Evolutionary conservation across 2,797 vertebrate genomes (phyloP).

Genomic region (Galagoides demidoff): DNA sequence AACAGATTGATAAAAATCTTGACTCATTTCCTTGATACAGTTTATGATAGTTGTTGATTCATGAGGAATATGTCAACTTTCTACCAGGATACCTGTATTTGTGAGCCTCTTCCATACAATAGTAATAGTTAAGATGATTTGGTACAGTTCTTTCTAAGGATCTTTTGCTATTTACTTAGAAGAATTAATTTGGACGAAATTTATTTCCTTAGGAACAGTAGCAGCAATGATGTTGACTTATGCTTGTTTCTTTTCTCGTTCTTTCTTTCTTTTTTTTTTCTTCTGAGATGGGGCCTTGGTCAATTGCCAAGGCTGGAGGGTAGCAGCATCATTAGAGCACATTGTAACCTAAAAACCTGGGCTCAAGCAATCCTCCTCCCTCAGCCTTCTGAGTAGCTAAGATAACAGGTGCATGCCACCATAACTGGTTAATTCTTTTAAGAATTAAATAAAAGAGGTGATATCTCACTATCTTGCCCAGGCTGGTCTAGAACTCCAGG

Average conservation of each 20-base stretch:
- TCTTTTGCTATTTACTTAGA: slow-evolving; percentile 24
- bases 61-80: background rate
- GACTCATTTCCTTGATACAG: background rate
- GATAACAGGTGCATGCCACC: background rate
- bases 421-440: background rate
- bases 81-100: background rate
- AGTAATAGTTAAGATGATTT: slow-evolving; percentile 35
- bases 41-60: background rate
- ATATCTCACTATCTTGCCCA: background rate
- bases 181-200: background rate
- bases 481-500: background rate
- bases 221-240: slow-evolving; percentile 6
- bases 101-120: background rate
- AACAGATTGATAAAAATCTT: slow-evolving; percentile 18
- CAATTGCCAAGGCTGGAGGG: background rate
- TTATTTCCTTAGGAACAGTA: background rate
- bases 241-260: slow-evolving; percentile 32
- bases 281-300: background rate
- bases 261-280: background rate
- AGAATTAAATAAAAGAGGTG: background rate
- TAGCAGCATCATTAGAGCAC: background rate
- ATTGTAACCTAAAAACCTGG: no score
- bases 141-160: background rate
- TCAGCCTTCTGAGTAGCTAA: background rate
- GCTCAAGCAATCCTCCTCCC: no score